phyloP scores from a whole-genome alignment of 2,888 invertebrate genomes.

The Aplocera efformata region DNA sequence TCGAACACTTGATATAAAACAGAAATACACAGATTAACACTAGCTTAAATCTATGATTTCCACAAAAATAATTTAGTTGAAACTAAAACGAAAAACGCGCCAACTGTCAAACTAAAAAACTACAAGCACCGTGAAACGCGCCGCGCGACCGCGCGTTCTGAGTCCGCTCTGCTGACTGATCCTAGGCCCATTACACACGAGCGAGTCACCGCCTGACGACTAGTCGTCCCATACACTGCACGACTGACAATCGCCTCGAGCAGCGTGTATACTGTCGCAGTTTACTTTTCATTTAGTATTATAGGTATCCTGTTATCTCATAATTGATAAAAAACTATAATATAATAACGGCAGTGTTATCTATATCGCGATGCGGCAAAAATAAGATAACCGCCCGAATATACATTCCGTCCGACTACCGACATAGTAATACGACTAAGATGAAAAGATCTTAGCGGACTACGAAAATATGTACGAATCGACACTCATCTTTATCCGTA shows the following conservation, averaged over 20 bases:
- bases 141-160: conserved; percentile 73
- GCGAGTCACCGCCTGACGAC: conserved; percentile 37
- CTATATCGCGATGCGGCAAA: conserved; percentile 73
- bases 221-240: conserved; percentile 46
- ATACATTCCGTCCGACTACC: conserved; percentile 50
- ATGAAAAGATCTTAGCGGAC: conserved; percentile 59
- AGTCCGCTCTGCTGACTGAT: conserved; percentile 75
- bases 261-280: conserved; percentile 52
- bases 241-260: conserved; percentile 52
- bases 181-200: conserved; percentile 37
- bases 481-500: conserved; percentile 67
- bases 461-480: conserved; percentile 63
- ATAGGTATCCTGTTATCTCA: conserved; percentile 59
- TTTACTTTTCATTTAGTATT: conserved; percentile 68
- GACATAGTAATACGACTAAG: conserved; percentile 59
- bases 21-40: conserved; percentile 78
- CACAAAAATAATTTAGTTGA: conserved; percentile 62
- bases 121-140: conserved; percentile 73
- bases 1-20: conserved; percentile 63
- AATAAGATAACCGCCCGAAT: conserved; percentile 64
- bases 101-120: conserved; percentile 80
- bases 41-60: conserved; percentile 76
- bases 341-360: conserved; percentile 58
- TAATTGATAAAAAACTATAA: conserved; percentile 70
- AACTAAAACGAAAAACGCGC: conserved; percentile 76